These are phyloP conservation scores for Tubulanus polymorphus DNA, from an alignment of 2,888 invertebrate species.

Conservation along the genomic window DNA sequence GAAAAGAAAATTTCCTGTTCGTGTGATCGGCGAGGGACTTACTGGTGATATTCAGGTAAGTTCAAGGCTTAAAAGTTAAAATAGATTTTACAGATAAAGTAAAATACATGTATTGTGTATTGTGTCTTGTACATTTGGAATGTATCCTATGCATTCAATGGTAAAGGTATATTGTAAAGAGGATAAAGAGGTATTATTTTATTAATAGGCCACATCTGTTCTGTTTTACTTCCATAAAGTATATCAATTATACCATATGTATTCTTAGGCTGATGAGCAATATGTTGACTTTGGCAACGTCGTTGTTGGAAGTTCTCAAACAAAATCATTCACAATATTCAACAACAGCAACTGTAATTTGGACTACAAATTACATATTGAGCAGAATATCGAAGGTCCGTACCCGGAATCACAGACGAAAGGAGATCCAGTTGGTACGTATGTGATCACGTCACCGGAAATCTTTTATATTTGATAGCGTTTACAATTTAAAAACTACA, in stretches of 20 bases:
- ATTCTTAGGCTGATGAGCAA: constrained; percentile 37
- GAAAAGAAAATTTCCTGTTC: constrained; percentile 36
- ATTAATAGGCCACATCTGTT: too few species aligned
- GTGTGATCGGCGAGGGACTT: constrained; percentile 47
- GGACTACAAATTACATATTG: constrained; percentile 40
- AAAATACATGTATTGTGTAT: too few species aligned
- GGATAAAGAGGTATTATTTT: too few species aligned
- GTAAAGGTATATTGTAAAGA: too few species aligned
- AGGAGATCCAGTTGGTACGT: constrained; percentile 30
- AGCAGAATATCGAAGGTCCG: constrained; percentile 37
- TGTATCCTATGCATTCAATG: too few species aligned
- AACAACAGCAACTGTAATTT: constrained; percentile 49
- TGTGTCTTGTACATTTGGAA: too few species aligned
- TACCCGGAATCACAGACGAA: constrained; percentile 28
- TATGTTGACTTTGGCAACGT: constrained; percentile 48
- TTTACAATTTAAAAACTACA: too few species aligned
- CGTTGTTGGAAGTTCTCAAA: constrained; percentile 43
- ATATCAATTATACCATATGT: constrained; percentile 1
- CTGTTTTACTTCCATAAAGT: too few species aligned
- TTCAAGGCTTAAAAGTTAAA: too few species aligned
- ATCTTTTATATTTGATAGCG: too few species aligned
- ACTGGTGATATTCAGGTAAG: constrained; percentile 43
- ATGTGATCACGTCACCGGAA: background rate
- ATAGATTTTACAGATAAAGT: too few species aligned
- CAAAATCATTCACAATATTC: constrained; percentile 33